Evolutionary conservation across 2,888 invertebrate species (phyloP).

Genomic region (Drosophila dives): DNA sequence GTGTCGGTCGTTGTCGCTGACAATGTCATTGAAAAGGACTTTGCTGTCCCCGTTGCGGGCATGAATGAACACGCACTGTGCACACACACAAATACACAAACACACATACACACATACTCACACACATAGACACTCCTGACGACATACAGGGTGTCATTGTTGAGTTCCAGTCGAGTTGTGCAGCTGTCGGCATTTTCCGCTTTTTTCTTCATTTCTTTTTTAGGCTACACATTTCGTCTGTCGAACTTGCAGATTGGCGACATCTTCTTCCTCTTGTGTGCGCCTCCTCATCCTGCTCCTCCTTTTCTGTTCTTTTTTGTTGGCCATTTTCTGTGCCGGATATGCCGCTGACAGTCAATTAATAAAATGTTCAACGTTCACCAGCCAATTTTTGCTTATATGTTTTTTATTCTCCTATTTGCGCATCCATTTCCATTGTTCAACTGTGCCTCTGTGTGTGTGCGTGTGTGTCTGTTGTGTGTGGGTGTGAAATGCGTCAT

Average conservation of each 20-base stretch:
- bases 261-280: slow-evolving; percentile 14
- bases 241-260: slow-evolving; percentile 31
- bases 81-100: not conserved
- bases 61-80: slow-evolving; percentile 42
- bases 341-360: slow-evolving; percentile 71
- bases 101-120: not conserved
- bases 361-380: slow-evolving; percentile 62
- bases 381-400: slow-evolving; percentile 46
- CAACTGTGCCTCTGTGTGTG: slow-evolving; percentile 1
- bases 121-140: not conserved
- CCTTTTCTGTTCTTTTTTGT: slow-evolving; percentile 3
- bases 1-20: slow-evolving; percentile 29
- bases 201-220: not conserved
- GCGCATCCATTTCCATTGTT: slow-evolving; percentile 22
- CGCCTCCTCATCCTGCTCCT: slow-evolving; percentile 13
- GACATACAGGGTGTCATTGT: slow-evolving; percentile 24
- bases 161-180: slow-evolving; percentile 28
- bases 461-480: not conserved
- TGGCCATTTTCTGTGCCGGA: slow-evolving; percentile 34
- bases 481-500: slow-evolving; percentile 44
- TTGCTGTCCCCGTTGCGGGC: slow-evolving; percentile 16
- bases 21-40: slow-evolving; percentile 66
- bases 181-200: slow-evolving; percentile 45
- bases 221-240: slow-evolving; percentile 7
- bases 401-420: slow-evolving; percentile 6